Evolutionary conservation across 2,113 vertebrate genomes (phyloP), one percentile per base, ranked within the genome.

Genomic region (Phalacrocorax carbo): DNA sequence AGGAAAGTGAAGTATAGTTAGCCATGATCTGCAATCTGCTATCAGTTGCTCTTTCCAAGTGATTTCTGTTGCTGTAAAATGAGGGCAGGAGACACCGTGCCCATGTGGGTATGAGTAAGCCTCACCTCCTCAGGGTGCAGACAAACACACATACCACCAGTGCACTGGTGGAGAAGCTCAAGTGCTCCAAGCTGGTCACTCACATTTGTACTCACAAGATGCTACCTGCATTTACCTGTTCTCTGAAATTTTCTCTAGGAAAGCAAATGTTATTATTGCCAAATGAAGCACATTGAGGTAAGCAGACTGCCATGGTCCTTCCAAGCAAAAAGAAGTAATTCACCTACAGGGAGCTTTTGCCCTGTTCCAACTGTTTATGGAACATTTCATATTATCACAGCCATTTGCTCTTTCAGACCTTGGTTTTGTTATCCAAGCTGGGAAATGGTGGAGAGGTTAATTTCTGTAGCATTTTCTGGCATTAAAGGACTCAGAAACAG

Each of bases 71-170:
- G 46, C 38, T 57, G 29, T 61, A 66, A 66, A 65, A 55, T 6
- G 14, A 66, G 36, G 21, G 36, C 51, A 51, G 58, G n/a, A 66
- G 42, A 34, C 23, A 15, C 10, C 0, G 0, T 51, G 52, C 11
- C 48, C 6, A 1, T 4, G 2, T 20, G 57, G 19, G 9, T 21
- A 11, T 23, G 51, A 1, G 2, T 57, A 38, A 76, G 15, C 32
- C 20, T 71, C 15, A 21, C 34, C 46, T 46, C 30, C 30, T 51
- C 1, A 0, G 25, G 40, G 13, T 30, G 7, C 21, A 48, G 38
- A 23, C 36, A 54, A 52, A 18, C 26, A 14, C 32, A 34, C 2
- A 58, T 36, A 55, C 6, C n/a, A 34, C 30, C 32, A 11, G 19
- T 5, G 26, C 0, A 0, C 20, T 78, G 27, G 4, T 26, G 60